These are phyloP conservation scores for Oncorhynchus kisutch DNA, from an alignment of 2,113 vertebrate genomes.

Conservation along the genomic window DNA sequence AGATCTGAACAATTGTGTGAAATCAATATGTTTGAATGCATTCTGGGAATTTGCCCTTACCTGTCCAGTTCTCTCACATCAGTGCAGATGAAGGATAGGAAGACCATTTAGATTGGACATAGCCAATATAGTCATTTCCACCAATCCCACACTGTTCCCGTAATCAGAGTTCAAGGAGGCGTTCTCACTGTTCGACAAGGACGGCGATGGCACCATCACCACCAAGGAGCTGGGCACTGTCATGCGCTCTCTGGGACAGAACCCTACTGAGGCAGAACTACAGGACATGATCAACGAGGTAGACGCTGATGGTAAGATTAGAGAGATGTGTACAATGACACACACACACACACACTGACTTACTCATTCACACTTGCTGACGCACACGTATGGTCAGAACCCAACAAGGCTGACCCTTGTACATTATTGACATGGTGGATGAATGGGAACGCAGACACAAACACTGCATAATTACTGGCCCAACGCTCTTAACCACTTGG, in stretches of 20 bases:
- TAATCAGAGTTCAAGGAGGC: conserved; percentile 88
- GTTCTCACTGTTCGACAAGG: conserved; percentile 91
- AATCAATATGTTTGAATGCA: too few relatives aligned
- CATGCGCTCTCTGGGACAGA: conserved; percentile 89
- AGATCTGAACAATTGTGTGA: too few relatives aligned
- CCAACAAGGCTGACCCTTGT: too few relatives aligned
- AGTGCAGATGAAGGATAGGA: too few relatives aligned
- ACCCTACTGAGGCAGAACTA: conserved; percentile 88
- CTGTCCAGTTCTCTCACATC: too few relatives aligned
- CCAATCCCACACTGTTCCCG: conserved; percentile 15
- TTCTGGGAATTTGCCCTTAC: too few relatives aligned
- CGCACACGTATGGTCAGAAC: background rate
- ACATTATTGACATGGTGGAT: too few relatives aligned
- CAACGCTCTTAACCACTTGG: too few relatives aligned
- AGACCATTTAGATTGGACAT: too few relatives aligned
- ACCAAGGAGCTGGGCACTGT: conserved; percentile 91
- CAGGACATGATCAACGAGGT: conserved; percentile 95
- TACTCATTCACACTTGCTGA: background rate
- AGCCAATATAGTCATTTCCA: too few relatives aligned
- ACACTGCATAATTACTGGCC: too few relatives aligned
- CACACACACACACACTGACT: background rate
- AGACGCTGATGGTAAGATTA: conserved; percentile 83
- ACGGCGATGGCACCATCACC: conserved; percentile 89
- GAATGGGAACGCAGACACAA: too few relatives aligned
- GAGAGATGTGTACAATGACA: background rate